Evolutionary conservation across 2,113 vertebrate genomes (phyloP), one percentile per base, ranked within the genome.

Genomic region (Pluvialis apricaria): DNA sequence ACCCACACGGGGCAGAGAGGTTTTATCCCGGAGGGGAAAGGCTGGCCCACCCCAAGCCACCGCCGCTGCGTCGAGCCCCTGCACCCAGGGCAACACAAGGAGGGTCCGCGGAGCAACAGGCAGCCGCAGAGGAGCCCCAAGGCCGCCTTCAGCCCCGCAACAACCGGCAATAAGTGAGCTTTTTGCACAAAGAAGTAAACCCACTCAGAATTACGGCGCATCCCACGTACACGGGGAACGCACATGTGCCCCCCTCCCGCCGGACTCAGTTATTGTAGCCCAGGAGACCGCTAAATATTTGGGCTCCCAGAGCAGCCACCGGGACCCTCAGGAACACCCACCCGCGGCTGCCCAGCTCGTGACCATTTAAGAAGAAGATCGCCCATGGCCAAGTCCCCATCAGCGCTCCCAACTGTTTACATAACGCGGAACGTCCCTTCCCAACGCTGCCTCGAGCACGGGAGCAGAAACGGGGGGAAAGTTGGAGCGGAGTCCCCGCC

Each of bases 231-330:
- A 10, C 8, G 79, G 92, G 71, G 84, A 94, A 90, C 15, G 86
- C 85, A 89, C 94, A 88, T 64, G 92, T 64, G 42, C 80, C 87
- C 76, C 83, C 78, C n/a, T 61, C 76, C 40, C 61, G 47, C 95
- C 28, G 4, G 90, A 89, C 87, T 29, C 94, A 49, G 72, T 78
- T 89, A 95, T 82, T 94, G 97, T 95, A 98, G 98, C 44, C 98
- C 97, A 71, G 97, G 97, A 97, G 98, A 98, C 97, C 88, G 86
- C 86, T 57, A 97, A 98, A 98, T 97, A 98, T 97, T 98, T 97
- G 96, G 94, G 77, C 76, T 3, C 75, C 47, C 94, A 54, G 75
- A 92, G 40, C 87, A 89, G 82, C 68, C 66, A 68, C 65, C 76
- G 40, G 94, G 95, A 96, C 96, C 94, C 92, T 88, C 92, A 21